Evolutionary conservation across 2,888 invertebrate species (phyloP).

Genomic region (Oasisia sp.): DNA sequence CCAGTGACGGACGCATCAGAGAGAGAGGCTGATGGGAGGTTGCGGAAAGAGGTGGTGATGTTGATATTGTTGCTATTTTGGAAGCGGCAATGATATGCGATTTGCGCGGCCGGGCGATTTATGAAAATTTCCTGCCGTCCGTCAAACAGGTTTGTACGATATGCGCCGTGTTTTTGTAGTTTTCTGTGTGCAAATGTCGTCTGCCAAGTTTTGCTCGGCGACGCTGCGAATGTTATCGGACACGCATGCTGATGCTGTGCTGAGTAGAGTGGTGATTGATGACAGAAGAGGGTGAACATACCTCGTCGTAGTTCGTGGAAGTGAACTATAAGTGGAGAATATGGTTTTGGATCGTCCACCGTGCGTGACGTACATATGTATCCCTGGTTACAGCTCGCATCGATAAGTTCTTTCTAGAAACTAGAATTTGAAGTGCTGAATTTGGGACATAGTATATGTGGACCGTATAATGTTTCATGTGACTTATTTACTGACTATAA

Average conservation of each 20-base stretch:
- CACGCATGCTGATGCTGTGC: not conserved
- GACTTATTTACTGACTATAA: no score
- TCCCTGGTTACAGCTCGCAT: not conserved
- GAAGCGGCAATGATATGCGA: constrained; percentile 1
- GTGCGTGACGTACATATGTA: constrained; percentile 2
- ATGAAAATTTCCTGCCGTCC: constrained; percentile 17
- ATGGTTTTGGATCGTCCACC: not conserved
- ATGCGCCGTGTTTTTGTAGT: not conserved
- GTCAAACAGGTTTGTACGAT: not conserved
- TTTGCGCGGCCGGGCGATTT: constrained; percentile 12
- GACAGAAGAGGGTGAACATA: not conserved
- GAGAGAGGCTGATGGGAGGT: not conserved
- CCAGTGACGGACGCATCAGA: not conserved
- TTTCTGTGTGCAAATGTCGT: not conserved
- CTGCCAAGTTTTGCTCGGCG: not conserved
- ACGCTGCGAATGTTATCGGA: not conserved
- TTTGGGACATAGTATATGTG: not conserved
- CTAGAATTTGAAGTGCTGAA: not conserved
- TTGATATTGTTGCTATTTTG: constrained; percentile 3
- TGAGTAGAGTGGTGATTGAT: not conserved
- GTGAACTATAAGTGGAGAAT: not conserved
- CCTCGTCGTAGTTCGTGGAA: not conserved
- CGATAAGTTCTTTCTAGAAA: not conserved
- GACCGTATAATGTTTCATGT: no score
- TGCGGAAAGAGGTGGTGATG: not conserved